Evolutionary conservation across 2,113 vertebrate genomes (phyloP), one percentile per base, ranked within the genome.

Genomic region (Nycticryphes semicollaris): DNA sequence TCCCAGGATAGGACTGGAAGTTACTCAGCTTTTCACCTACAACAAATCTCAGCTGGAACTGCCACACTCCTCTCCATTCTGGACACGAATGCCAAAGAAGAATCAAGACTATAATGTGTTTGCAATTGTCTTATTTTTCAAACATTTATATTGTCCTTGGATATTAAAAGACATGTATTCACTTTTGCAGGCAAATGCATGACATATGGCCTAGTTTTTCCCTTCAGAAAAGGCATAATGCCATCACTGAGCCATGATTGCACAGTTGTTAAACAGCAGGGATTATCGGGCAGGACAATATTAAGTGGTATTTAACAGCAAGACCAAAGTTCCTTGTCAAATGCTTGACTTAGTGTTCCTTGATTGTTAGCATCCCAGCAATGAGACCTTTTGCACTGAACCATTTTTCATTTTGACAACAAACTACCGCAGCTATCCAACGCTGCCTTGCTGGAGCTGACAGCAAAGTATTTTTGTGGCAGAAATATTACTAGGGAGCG

Each of bases 381-480:
- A 95, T 37, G 91, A 98, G 98, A 98, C 98, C 98, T 98, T 98
- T 97, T 98, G 98, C 97, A 97, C 97, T n/a, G 96, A 93, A 93
- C 97, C 98, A 98, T 98, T 98, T 98, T 98, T 98, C 98, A 98
- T 98, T 97, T 94, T 98, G 98, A 98, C 98, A 98, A 98, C 97
- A 97, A 97, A 97, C 98, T 97, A 97, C 98, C 93, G 90, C 85
- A 94, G 97, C 97, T 96, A 94, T 97, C 94, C 97, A 90, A 85
- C 8, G 93, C 23, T 97, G 97, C 98, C 96, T 98, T 97, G 96
- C 96, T 97, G 96, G 97, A 98, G 97, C 97, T 98, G 98, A 98
- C 97, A 98, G 97, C 94, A 69, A 97, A 98, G 89, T 93, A 97
- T 98, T 98, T 98, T 95, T 97, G 97, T 98, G 98, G 97, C 73